phyloP scores from a whole-genome alignment of 1,140 invertebrate species.

The Dinothrombium tinctorium region DNA sequence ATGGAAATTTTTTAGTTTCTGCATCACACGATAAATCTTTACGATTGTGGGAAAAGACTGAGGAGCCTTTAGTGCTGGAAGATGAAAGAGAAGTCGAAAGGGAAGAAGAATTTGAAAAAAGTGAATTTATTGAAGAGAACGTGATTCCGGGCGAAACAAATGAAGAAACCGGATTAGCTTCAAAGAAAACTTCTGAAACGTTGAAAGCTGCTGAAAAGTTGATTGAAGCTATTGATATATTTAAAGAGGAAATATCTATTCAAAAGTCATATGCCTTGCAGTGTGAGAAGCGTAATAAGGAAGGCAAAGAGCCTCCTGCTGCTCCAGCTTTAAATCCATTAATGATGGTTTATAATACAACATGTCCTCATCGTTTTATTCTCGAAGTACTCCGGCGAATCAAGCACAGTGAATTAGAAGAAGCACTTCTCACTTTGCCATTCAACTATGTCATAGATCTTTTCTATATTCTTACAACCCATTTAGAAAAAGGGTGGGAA shows the following conservation, averaged over 20 bases:
- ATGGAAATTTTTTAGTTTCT: conserved; percentile 50
- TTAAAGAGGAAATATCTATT: conserved; percentile 29
- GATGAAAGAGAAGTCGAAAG: conserved; percentile 53
- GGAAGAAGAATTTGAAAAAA: conserved; percentile 9
- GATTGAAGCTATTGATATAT: conserved; percentile 59
- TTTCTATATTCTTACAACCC: conserved; percentile 37
- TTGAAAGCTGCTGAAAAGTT: conserved; percentile 75
- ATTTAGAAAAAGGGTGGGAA: conserved; percentile 39
- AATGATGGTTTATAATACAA: conserved; percentile 48
- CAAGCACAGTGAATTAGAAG: conserved; percentile 58
- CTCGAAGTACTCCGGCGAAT: conserved; percentile 50
- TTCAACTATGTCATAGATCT: conserved; percentile 55
- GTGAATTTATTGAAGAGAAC: conserved; percentile 6
- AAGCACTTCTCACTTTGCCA: conserved; percentile 58
- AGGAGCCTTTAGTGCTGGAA: conserved; percentile 68
- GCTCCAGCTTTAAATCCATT: conserved; percentile 33
- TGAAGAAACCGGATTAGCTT: conserved; percentile 49
- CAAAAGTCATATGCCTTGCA: conserved; percentile 16
- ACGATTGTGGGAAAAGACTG: conserved; percentile 58
- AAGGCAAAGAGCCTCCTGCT: conserved; percentile 12
- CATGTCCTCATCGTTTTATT: conserved; percentile 49
- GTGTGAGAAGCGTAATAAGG: conserved; percentile 16
- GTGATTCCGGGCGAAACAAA: conserved; percentile 25
- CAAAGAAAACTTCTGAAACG: conserved; percentile 67
- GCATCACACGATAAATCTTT: conserved; percentile 71